Conservation (phyloP, 2,113 vertebrate genomes). For the Hiodon tergisus region DNA sequence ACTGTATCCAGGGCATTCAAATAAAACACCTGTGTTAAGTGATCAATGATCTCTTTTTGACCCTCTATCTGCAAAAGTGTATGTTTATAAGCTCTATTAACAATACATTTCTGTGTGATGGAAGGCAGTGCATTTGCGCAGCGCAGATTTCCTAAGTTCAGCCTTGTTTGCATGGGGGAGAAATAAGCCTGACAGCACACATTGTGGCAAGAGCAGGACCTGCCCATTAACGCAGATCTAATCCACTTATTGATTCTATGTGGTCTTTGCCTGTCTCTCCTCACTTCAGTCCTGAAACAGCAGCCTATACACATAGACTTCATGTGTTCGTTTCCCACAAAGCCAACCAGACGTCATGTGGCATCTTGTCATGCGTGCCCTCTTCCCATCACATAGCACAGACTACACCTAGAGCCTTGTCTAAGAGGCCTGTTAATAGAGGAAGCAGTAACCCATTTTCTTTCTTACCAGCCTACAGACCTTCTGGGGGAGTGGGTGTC, state of each 20-base stretch:
- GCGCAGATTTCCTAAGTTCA: constrained; percentile 13
- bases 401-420: too few species aligned
- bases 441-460: too few species aligned
- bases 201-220: constrained; percentile 12
- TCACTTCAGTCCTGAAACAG: constrained; percentile 1
- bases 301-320: neutral
- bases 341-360: too few species aligned
- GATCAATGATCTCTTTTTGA: neutral
- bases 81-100: neutral
- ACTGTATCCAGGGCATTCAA: neutral
- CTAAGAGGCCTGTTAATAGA: too few species aligned
- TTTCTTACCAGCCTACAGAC: too few species aligned
- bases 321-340: too few species aligned
- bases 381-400: neutral
- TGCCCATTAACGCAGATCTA: constrained; percentile 31
- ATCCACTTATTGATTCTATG: constrained; percentile 30
- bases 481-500: too few species aligned
- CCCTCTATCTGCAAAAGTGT: neutral
- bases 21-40: neutral
- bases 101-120: neutral
- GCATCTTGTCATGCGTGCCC: too few species aligned
- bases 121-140: too few species aligned
- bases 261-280: constrained; percentile 13
- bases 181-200: neutral
- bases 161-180: constrained; percentile 16